Conservation (phyloP, 2,113 vertebrate genomes). For the Mohoua ochrocephala region DNA sequence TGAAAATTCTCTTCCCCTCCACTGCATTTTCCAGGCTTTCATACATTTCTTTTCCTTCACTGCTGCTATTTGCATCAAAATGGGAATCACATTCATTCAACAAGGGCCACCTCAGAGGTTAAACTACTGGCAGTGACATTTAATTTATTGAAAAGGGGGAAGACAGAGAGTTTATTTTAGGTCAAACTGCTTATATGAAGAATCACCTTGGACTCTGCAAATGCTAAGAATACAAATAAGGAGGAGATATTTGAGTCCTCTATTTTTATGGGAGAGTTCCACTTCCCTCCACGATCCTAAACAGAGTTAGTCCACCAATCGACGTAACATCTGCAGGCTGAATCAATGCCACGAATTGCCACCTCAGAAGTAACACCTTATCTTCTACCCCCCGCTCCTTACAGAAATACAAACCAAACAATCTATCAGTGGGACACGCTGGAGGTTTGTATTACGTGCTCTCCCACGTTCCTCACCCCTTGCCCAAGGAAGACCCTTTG, state of each 20-base stretch:
- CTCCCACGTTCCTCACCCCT: not conserved
- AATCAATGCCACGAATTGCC: not conserved
- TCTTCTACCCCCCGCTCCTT: rapidly evolving
- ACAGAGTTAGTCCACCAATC: not conserved
- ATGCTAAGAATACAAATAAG: not conserved
- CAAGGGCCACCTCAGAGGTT: not conserved
- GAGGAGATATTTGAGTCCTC: not conserved
- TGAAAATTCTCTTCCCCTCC: not conserved
- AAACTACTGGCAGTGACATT: not conserved
- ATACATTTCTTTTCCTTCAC: not conserved
- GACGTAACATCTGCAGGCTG: not conserved
- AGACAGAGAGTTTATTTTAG: not conserved
- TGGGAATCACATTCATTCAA: not conserved
- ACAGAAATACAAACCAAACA: not conserved
- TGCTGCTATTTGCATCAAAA: not conserved
- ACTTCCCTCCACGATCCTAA: not conserved
- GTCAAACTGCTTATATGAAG: not conserved
- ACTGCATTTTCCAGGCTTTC: not conserved
- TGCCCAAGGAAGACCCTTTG: not conserved
- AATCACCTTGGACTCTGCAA: not conserved
- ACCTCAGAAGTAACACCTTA: not conserved
- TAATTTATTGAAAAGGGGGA: not conserved
- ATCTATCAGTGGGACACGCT: not conserved
- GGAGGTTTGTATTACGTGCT: not conserved
- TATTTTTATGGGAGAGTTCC: not conserved